Evolutionary conservation across 2,113 vertebrate species (phyloP).

Genomic region (Cavia porcellus): DNA sequence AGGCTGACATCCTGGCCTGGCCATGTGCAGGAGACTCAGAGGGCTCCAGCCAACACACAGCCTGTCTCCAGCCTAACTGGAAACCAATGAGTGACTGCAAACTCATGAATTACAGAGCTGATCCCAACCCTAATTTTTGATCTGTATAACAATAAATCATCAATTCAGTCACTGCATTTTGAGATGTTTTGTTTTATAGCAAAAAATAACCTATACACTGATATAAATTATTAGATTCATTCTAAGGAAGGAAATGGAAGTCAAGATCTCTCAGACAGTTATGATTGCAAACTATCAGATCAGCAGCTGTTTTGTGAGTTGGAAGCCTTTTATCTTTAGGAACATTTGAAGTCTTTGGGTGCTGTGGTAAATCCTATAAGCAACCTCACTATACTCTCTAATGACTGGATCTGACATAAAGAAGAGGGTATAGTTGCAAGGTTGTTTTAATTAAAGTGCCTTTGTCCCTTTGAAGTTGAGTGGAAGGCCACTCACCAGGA

Average conservation of each 20-base stretch:
- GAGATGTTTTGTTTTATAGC: not conserved
- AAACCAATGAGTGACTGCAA: not conserved
- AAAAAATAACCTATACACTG: not conserved
- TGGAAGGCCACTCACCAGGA: not conserved
- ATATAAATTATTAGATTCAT: not conserved
- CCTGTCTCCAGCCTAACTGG: no score
- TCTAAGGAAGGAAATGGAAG: not conserved
- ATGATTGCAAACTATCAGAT: not conserved
- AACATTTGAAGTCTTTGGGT: not conserved
- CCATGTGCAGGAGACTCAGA: not conserved
- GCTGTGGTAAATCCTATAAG: not conserved
- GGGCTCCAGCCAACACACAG: no score
- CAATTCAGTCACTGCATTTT: not conserved
- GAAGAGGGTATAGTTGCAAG: not conserved
- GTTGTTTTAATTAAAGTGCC: constrained; percentile 22
- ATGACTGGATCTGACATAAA: not conserved
- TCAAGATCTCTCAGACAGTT: not conserved
- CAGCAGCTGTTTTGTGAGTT: not conserved
- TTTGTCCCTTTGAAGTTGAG: constrained; percentile 38
- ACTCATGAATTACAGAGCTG: not conserved
- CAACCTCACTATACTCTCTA: not conserved
- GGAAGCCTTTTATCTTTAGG: not conserved
- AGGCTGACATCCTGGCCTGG: not conserved
- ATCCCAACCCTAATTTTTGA: not conserved
- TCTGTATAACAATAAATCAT: not conserved